These are phyloP conservation scores for Indicator maculatus DNA, from an alignment of 2,113 vertebrate species.

Conservation along the genomic window DNA sequence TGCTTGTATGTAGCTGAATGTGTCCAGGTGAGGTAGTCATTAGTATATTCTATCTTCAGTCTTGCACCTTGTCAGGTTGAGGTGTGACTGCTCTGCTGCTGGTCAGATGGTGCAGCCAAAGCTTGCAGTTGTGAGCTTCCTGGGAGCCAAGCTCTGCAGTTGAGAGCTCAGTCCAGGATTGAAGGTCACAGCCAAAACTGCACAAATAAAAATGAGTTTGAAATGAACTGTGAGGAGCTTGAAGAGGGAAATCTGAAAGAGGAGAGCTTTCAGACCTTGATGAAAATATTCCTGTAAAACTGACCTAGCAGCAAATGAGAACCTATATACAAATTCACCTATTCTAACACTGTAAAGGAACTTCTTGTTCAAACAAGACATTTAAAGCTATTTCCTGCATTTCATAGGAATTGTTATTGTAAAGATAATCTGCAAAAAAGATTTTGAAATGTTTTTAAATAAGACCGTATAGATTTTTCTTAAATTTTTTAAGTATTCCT, in stretches of 20 bases:
- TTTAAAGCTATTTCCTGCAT: background rate
- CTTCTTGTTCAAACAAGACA: background rate
- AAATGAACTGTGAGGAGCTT: slow-evolving; percentile 1
- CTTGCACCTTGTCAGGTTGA: background rate
- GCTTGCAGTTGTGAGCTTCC: background rate
- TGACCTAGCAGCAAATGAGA: background rate
- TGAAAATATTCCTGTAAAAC: slow-evolving; percentile 33
- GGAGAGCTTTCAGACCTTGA: background rate
- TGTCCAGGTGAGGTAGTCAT: background rate
- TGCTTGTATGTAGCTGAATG: background rate
- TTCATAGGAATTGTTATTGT: background rate
- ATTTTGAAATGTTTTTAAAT: background rate
- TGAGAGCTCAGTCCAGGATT: slow-evolving; percentile 26
- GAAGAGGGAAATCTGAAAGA: background rate
- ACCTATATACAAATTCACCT: background rate
- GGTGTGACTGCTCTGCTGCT: background rate
- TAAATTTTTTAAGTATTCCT: background rate
- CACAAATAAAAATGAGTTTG: slow-evolving; percentile 49
- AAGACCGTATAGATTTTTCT: background rate
- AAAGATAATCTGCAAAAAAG: background rate
- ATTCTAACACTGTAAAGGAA: background rate
- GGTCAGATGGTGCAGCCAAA: slow-evolving; percentile 36
- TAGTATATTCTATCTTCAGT: background rate
- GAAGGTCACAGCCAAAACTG: slow-evolving; percentile 11
- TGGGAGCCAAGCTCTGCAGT: background rate